These are phyloP conservation scores for Macrosiphum euphorbiae DNA, from an alignment of 2,888 invertebrate genomes.

Conservation along the genomic window DNA sequence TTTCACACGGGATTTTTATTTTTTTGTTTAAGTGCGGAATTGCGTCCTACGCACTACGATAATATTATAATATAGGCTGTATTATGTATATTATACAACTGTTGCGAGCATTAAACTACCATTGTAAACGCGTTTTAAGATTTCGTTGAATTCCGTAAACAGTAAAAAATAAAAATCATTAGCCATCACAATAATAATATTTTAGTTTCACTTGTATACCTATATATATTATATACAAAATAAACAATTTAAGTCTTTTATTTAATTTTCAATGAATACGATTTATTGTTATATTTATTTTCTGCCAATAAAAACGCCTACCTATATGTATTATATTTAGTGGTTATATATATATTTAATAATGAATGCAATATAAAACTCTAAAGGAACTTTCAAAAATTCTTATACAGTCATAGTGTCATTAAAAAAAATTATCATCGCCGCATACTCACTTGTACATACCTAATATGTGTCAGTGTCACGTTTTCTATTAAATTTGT, in stretches of 20 bases:
- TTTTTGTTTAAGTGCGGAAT: background rate
- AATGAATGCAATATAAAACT: background rate
- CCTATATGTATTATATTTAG: background rate
- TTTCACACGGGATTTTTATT: background rate
- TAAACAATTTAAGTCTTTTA: constrained; percentile 8
- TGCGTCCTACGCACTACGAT: background rate
- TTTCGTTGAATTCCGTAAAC: background rate
- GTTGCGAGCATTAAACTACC: background rate
- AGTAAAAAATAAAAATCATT: constrained; percentile 10
- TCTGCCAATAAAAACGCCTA: background rate
- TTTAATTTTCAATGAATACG: background rate
- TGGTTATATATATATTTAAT: background rate
- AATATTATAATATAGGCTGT: background rate
- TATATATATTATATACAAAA: background rate
- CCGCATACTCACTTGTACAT: background rate
- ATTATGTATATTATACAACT: background rate
- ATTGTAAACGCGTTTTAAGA: background rate
- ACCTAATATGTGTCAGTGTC: background rate
- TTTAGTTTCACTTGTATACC: background rate
- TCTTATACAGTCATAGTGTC: background rate
- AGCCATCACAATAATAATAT: background rate
- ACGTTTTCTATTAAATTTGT: background rate
- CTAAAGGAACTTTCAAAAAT: background rate
- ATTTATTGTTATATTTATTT: background rate
- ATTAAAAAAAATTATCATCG: background rate